These are phyloP conservation scores for Diaphora mendica DNA, from an alignment of 2,888 invertebrate species.

Conservation along the genomic window DNA sequence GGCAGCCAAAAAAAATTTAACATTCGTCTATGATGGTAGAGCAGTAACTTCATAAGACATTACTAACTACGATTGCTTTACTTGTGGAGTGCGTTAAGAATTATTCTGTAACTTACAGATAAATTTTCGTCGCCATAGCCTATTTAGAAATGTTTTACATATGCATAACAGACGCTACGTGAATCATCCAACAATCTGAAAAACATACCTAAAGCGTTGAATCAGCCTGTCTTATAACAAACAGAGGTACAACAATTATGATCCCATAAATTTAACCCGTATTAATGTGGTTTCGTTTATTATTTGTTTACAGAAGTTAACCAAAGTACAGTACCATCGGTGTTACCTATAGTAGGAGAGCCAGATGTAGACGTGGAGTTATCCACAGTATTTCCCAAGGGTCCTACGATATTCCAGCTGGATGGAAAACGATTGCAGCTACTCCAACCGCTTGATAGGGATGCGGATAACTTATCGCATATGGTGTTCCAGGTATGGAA, in stretches of 20 bases:
- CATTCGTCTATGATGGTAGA: background rate
- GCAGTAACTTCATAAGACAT: background rate
- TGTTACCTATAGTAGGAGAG: conserved; percentile 94
- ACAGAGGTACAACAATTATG: background rate
- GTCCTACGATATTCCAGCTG: conserved; percentile 91
- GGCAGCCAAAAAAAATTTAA: background rate
- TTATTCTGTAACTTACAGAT: background rate
- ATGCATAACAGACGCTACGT: background rate
- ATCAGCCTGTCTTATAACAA: background rate
- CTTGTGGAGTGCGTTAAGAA: background rate
- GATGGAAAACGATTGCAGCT: conserved; percentile 94
- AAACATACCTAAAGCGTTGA: background rate
- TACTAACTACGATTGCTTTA: background rate
- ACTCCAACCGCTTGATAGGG: conserved; percentile 93
- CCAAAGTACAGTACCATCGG: conserved; percentile 93
- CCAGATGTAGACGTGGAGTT: conserved; percentile 92
- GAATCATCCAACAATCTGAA: background rate
- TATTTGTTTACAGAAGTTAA: conserved; percentile 89
- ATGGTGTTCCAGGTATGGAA: conserved; percentile 92
- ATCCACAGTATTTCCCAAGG: conserved; percentile 93
- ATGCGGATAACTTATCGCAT: conserved; percentile 94
- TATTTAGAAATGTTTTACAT: background rate
- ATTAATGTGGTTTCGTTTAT: background rate
- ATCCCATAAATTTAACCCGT: background rate
- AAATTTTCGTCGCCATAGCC: background rate